A percentile compares a stretch with the other conserved stretches of the same genome.
Conservation (phyloP, 2,888 invertebrate species). For the Ephialtes manifestator region DNA sequence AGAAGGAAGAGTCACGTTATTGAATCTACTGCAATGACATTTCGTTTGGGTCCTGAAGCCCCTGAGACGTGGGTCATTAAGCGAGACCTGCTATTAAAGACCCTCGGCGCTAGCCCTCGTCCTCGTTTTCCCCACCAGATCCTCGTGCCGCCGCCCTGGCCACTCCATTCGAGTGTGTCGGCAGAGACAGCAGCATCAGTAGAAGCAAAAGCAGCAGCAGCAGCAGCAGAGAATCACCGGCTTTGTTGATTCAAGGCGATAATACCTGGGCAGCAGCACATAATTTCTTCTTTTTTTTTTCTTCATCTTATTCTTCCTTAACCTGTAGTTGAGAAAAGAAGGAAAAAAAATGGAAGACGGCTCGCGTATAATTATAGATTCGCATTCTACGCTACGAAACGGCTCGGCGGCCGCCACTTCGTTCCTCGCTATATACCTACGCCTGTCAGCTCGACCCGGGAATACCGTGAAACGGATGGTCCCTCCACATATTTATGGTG, state of each 20-base stretch:
- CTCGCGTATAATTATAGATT: constrained; percentile 82
- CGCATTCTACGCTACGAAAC: constrained; percentile 78
- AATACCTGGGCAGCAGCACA: constrained; percentile 80
- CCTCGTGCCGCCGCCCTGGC: constrained; percentile 43
- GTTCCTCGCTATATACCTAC: constrained; percentile 20
- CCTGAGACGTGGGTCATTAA: constrained; percentile 81
- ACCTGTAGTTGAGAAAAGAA: constrained; percentile 45
- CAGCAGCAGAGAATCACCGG: constrained; percentile 67
- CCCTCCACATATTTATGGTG: constrained; percentile 46
- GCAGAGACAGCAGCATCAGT: constrained; percentile 34
- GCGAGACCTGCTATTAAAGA: constrained; percentile 84
- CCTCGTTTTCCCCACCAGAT: constrained; percentile 56
- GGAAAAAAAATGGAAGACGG: constrained; percentile 73
- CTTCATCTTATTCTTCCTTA: constrained; percentile 62
- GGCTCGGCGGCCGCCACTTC: constrained; percentile 70
- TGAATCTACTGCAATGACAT: constrained; percentile 85
- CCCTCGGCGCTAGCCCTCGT: constrained; percentile 68
- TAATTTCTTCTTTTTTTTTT: constrained; percentile 46
- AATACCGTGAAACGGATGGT: constrained; percentile 41
- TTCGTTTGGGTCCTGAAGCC: constrained; percentile 78
- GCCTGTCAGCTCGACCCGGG: constrained; percentile 44
- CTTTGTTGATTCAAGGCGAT: constrained; percentile 85
- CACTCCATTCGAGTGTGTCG: constrained; percentile 49
- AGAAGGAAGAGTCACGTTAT: constrained; percentile 75
- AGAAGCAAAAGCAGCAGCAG: constrained; percentile 35